Conservation (phyloP, 1,140 invertebrate genomes). For the Trichoplusia ni region DNA sequence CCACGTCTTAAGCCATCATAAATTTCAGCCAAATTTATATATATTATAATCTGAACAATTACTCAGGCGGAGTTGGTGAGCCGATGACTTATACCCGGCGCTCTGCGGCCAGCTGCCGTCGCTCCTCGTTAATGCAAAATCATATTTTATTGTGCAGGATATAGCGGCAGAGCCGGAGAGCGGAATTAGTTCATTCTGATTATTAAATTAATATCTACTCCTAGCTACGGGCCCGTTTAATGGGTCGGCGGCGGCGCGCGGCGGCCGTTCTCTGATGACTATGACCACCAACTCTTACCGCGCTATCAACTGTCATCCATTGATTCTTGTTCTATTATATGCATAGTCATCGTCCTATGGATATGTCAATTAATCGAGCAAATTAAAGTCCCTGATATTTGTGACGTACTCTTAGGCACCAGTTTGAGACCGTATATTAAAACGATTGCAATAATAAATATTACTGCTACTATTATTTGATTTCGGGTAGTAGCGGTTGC, state of each 20-base stretch:
- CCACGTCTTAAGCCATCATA: constrained; percentile 45
- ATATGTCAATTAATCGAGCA: too few relatives aligned
- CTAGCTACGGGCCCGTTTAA: not conserved
- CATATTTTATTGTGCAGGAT: constrained; percentile 38
- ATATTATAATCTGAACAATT: constrained; percentile 65
- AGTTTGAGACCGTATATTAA: too few relatives aligned
- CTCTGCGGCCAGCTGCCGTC: constrained; percentile 35
- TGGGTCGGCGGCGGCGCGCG: not conserved
- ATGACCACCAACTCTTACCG: too few relatives aligned
- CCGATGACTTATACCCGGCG: constrained; percentile 36
- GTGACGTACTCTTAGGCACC: too few relatives aligned
- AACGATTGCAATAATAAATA: too few relatives aligned
- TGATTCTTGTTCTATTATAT: too few relatives aligned
- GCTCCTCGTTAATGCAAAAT: constrained; percentile 39
- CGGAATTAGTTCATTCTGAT: constrained; percentile 22
- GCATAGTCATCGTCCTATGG: too few relatives aligned
- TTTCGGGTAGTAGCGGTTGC: too few relatives aligned
- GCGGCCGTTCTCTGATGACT: too few relatives aligned
- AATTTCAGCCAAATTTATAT: constrained; percentile 50
- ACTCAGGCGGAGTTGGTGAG: constrained; percentile 45
- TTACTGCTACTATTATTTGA: too few relatives aligned
- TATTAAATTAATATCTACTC: constrained; percentile 20
- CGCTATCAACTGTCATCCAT: too few relatives aligned
- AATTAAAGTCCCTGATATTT: too few relatives aligned
- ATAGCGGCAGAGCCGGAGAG: not conserved